Conservation (phyloP, 2,797 vertebrate genomes). For the Cryptoblepharus egeriae region DNA sequence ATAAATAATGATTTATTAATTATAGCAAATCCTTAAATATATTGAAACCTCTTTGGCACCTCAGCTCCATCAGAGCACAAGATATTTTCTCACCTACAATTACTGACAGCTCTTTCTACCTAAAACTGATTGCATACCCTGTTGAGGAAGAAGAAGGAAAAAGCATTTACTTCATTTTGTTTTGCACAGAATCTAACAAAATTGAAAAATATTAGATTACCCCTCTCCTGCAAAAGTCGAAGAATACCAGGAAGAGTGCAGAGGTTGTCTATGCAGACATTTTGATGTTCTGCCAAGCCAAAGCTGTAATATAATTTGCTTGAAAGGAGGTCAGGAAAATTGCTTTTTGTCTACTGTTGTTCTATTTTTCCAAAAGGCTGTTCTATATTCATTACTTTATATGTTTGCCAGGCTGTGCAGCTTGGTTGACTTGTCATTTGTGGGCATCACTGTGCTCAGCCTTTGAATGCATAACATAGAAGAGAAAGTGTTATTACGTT, state of each 20-base stretch:
- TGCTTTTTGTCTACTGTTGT: conserved; percentile 41
- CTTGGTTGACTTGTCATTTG: conserved; percentile 1
- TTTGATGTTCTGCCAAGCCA: conserved; percentile 40
- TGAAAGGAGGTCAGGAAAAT: conserved; percentile 29
- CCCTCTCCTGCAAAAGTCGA: conserved; percentile 46
- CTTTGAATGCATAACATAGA: conserved; percentile 48
- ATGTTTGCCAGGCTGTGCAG: conserved; percentile 25
- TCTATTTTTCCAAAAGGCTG: conserved; percentile 26
- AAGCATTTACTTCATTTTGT: conserved; percentile 57
- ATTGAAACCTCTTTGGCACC: background rate
- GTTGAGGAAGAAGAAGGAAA: conserved; percentile 14
- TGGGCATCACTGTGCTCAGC: conserved; percentile 36
- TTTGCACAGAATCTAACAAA: conserved; percentile 61
- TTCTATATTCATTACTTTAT: conserved; percentile 45
- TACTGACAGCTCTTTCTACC: conserved; percentile 48
- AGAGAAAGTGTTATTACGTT: conserved; percentile 36
- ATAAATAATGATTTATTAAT: background rate
- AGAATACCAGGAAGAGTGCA: conserved; percentile 35
- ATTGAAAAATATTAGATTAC: conserved; percentile 62
- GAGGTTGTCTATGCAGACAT: conserved; percentile 42
- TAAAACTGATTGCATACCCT: conserved; percentile 18
- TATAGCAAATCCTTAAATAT: background rate
- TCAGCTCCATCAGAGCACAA: conserved; percentile 20
- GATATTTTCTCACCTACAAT: conserved; percentile 23
- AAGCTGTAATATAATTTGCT: conserved; percentile 53